Conservation (phyloP, 2,113 vertebrate species). For the Phocoena phocoena region DNA sequence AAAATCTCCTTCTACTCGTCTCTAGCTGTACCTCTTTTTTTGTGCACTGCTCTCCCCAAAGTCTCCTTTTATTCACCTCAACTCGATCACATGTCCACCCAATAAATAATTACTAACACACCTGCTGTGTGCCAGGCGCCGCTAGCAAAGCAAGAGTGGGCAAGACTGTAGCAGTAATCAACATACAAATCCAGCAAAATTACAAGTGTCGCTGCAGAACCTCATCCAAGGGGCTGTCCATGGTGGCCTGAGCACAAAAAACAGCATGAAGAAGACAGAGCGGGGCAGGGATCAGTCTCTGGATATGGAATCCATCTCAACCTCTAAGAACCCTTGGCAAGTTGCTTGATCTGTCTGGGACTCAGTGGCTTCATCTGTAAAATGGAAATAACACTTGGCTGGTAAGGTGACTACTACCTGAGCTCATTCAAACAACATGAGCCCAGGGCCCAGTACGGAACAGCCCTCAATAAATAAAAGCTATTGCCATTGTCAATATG, state of each 20-base stretch:
- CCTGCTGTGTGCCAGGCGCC: neutral
- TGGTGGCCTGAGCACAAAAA: neutral
- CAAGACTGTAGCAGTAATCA: neutral
- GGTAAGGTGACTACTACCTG: neutral
- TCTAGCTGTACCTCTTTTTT: neutral
- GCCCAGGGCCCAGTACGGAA: neutral
- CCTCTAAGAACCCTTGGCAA: neutral
- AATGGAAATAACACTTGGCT: neutral
- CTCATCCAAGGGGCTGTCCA: accelerated
- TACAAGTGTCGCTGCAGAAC: neutral
- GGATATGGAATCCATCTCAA: neutral
- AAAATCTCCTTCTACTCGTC: neutral
- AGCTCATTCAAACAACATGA: neutral
- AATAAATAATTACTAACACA: neutral
- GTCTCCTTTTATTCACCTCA: neutral
- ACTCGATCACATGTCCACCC: neutral
- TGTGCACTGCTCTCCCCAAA: neutral
- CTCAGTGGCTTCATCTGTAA: neutral
- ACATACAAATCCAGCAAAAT: neutral
- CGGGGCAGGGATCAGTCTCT: neutral
- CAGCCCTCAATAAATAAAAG: neutral
- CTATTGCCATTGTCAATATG: neutral
- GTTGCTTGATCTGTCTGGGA: neutral
- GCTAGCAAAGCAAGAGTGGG: neutral
- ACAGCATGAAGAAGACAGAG: neutral